Evolutionary conservation across 2,888 invertebrate genomes (phyloP), one percentile per base, ranked within the genome.

Genomic region (Maniola hyperantus): DNA sequence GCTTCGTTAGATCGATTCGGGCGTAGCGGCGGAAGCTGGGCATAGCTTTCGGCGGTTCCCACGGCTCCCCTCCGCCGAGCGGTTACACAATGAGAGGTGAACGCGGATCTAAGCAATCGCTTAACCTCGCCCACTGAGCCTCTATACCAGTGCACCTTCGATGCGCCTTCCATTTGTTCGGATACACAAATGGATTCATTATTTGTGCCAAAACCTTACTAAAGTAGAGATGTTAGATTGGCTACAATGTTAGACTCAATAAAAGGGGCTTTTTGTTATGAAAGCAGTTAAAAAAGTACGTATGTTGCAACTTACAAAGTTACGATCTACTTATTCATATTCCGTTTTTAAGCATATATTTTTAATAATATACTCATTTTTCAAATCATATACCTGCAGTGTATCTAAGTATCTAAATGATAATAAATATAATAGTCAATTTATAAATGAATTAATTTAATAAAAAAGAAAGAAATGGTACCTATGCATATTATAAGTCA

Each of bases 81-180:
- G 81, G 84, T 92, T 92, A 89, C 91, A 92, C 91, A 92, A 91
- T 91, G 87, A 89, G 86, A 91, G 90, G 91, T 90, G 91, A 91
- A 91, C 91, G 89, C 91, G 91, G 91, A 91, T 92, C 91, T 91
- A 91, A 90, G 90, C 91, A 91, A 91, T 90, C 91, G 90, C 89
- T 92, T 91, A 91, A 91, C 91, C 91, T 91, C 91, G 91, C 91
- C 91, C 91, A 91, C 87, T 86, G 87, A 84, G 84, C 85, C 83
- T 77, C 83, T 72, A 77, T 74, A 75, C 78, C 73, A 74, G 76
- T 79, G 75, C 75, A 73, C 75, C 76, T 74, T 75, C 77, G 77
- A 77, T 75, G 73, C 72, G 73, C 75, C 74, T 74, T 74, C 66
- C 64, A 64, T 64, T 69, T 64, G 69, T 74, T 64, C 69, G 64